Evolutionary conservation across 2,113 vertebrate genomes (phyloP).

Genomic region (Brachypteracias leptosomus): DNA sequence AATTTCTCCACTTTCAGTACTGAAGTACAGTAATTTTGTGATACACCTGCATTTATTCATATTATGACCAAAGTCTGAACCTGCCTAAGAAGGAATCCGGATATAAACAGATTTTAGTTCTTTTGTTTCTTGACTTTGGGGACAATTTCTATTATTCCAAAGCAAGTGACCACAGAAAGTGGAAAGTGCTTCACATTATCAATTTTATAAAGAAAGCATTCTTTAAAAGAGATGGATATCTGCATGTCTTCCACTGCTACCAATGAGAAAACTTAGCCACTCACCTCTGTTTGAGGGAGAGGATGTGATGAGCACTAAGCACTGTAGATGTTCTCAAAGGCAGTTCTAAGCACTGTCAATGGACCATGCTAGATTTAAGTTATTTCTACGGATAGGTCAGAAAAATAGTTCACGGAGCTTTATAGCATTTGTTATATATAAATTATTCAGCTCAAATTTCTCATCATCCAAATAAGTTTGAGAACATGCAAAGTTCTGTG

Average conservation of each 20-base stretch:
- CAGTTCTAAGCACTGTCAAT: background rate
- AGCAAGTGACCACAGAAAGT: background rate
- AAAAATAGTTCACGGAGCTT: background rate
- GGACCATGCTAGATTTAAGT: background rate
- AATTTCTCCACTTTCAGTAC: background rate
- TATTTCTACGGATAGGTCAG: background rate
- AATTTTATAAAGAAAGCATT: background rate
- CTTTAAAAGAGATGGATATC: background rate
- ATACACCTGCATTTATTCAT: background rate
- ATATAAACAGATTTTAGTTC: background rate
- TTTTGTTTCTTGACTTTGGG: background rate
- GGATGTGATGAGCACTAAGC: background rate
- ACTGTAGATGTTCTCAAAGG: background rate
- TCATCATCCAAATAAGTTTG: slow-evolving; percentile 23
- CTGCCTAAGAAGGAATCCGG: background rate
- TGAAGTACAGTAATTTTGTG: background rate
- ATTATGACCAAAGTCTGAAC: background rate
- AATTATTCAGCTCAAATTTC: slow-evolving; percentile 61
- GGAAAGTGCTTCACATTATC: background rate
- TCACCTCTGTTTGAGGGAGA: background rate
- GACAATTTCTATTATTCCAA: background rate
- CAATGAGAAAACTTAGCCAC: background rate
- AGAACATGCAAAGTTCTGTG: background rate
- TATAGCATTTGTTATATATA: slow-evolving; percentile 3
- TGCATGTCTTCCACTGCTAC: background rate